Evolutionary conservation across 1,140 invertebrate species (phyloP), one percentile per base, ranked within the genome.

Genomic region (Hesperophylax magnus): DNA sequence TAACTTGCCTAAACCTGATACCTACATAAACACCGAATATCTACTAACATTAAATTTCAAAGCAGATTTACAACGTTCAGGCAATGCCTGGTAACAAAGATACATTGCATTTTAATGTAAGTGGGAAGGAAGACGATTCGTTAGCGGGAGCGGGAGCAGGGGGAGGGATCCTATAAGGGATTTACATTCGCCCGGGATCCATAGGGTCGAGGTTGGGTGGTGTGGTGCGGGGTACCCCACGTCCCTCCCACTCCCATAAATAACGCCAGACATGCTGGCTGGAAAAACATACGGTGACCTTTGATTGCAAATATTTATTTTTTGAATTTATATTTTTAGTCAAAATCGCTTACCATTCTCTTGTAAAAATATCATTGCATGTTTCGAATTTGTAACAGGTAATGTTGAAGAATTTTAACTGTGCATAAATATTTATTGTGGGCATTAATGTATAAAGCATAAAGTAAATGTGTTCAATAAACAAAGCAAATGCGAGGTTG

Each of bases 51-150:
- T 65, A 71, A 34, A 22, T 71, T 53, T 71, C 34, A 71, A 71
- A 71, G 52, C 15, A 18, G 24, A 71, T 71, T 71, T 71, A 71
- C 67, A 71, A 54, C 39, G 24, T 60, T 60, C 53, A n/a, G 54
- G 71, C 71, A 75, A 24, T 75, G 72, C 27, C 34, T 75, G 18
- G 72, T n/a, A 75, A 60, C 72, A 75, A 75, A 75, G 54, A 75
- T 75, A 75, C 54, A 74, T 74, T 74, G 71, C 71, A 3, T 74
- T 69, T 69, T 74, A 74, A 74, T 74, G 71, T 56, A 74, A 17
- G 24, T 11, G 7, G 17, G 31, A 56, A 75, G 72, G 71, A 74
- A 75, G 27, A 34, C 22, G 14, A 27, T 8, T 14, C 24, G 3
- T 4, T 18, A 14, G 15, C 14, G 24, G 53, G 56, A 60, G 56